A percentile compares a stretch with the other conserved stretches of the same genome.
Conservation (phyloP, 2,888 invertebrate genomes). For the Nephrotoma flavescens region DNA sequence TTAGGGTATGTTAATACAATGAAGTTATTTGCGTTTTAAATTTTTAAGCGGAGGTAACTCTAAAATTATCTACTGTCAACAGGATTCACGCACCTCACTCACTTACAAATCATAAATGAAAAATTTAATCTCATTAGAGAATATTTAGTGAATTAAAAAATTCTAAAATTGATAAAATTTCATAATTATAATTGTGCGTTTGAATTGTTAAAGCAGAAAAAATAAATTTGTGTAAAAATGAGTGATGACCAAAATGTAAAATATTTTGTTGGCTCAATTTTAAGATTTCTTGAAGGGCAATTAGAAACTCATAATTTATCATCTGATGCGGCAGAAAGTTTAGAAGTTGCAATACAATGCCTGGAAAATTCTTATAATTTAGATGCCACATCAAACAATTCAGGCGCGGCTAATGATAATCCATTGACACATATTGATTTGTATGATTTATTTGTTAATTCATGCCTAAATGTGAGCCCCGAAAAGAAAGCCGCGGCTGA, state of each 20-base stretch:
- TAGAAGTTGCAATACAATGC: constrained; percentile 91
- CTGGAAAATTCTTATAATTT: constrained; percentile 80
- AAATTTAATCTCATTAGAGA: background rate
- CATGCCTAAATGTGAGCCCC: constrained; percentile 31
- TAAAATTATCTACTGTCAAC: background rate
- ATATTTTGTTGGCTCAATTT: constrained; percentile 26
- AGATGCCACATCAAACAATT: constrained; percentile 19
- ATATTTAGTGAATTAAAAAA: background rate
- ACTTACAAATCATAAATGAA: background rate
- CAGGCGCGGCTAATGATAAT: constrained; percentile 8
- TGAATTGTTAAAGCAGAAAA: background rate
- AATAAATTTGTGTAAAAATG: background rate
- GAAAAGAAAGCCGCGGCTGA: constrained; percentile 59
- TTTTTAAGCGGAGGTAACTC: background rate
- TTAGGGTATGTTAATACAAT: background rate
- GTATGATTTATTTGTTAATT: constrained; percentile 32
- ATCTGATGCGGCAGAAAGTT: constrained; percentile 28
- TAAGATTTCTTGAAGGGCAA: constrained; percentile 27
- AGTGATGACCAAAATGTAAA: background rate
- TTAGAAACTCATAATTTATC: constrained; percentile 21
- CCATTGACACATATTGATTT: constrained; percentile 29
- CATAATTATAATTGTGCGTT: background rate
- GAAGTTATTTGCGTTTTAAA: background rate
- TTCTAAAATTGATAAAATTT: background rate
- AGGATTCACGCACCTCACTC: background rate